Evolutionary conservation across 2,888 invertebrate species (phyloP), one percentile per base, ranked within the genome.

Genomic region (Acronicta alni): DNA sequence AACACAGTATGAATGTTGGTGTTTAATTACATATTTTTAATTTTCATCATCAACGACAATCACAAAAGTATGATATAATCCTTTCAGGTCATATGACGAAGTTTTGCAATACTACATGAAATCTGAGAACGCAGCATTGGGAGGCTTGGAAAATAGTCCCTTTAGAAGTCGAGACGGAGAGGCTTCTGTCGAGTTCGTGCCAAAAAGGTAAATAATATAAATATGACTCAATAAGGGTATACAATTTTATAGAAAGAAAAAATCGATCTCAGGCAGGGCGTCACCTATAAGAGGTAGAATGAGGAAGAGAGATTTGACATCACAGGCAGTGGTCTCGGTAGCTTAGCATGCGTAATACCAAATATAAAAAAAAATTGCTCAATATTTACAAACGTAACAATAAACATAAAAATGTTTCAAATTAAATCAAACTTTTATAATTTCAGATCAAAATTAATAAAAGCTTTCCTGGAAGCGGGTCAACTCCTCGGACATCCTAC

Each of bases 401-500:
- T 1, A 12, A 32, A 14, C 3, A 32, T 3, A 30, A 23, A 7
- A 23, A 23, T 23, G 6, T 23, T 23, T 23, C 23, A 26, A 26
- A 10, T 1, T 30, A 30, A 30, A 12, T 15, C n/a, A 38, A 15
- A 9, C 4, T 18, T 30, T 30, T 53, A 17, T 35, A n/a, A 23
- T 72, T 88, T 49, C 89, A 94, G 93, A 67, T 91, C 93, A 3
- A 89, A 86, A 75, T 71, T 93, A 64, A 62, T 86, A 5, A 79
- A 84, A 37, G 94, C 95, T 0, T 96, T 96, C 81, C 84, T 96
- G 0, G 89, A 95, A 66, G 96, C 96, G 1, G 96, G 96, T 3
- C 92, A 95, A 79, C 92, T 96, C 80, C 93, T 96, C 35, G 97
- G 97, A 0, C 95, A 96, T 82, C 92, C 94, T 0, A 95, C 96